phyloP scores from a whole-genome alignment of 2,797 vertebrate genomes.

The Hydrophis major region DNA sequence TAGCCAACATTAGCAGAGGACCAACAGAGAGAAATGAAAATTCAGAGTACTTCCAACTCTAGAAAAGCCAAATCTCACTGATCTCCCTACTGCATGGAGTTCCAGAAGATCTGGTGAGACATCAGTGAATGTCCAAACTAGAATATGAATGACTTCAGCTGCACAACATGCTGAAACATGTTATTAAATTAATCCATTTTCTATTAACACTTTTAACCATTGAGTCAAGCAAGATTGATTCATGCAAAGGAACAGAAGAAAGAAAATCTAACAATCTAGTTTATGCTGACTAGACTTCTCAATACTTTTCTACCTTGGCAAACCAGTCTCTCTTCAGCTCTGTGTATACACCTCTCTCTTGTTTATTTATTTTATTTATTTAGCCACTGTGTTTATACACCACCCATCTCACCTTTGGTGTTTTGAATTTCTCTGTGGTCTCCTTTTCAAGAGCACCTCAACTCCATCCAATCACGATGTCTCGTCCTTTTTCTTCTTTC shows the following conservation, averaged over 20 bases:
- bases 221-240: background rate
- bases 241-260: background rate
- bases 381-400: too few species aligned
- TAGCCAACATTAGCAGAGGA: background rate
- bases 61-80: background rate
- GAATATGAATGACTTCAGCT: background rate
- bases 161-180: background rate
- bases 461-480: background rate
- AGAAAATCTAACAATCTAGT: background rate
- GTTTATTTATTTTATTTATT: too few species aligned
- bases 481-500: background rate
- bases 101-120: background rate
- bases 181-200: background rate
- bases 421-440: background rate
- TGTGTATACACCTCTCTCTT: background rate
- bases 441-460: background rate
- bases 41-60: background rate
- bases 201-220: background rate
- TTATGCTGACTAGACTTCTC: background rate
- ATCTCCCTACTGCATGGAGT: background rate
- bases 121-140: background rate
- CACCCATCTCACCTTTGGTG: background rate
- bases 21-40: background rate
- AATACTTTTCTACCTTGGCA: background rate
- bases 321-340: background rate